phyloP scores from a whole-genome alignment of 53 echinoderm and acorn worm species.

The Mesocentrotus franciscanus region DNA sequence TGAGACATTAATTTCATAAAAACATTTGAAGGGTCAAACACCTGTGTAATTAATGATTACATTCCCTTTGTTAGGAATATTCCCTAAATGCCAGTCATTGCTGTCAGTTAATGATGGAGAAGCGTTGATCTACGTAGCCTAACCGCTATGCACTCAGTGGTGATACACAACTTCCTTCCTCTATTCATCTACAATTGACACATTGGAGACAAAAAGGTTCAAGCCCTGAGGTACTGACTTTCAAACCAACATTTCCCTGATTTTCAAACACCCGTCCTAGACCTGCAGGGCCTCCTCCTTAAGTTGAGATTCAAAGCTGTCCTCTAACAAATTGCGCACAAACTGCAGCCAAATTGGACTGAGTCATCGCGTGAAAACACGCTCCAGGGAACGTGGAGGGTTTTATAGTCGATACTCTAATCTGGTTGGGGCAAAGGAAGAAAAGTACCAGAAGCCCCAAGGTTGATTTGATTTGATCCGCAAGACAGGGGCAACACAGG shows the following conservation, averaged over 20 bases:
- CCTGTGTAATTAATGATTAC: background rate
- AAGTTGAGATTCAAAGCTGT: slow-evolving; percentile 30
- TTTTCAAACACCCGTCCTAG: slow-evolving; percentile 29
- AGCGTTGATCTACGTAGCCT: background rate
- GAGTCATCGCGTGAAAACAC: slow-evolving; percentile 62
- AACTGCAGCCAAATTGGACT: slow-evolving; percentile 58
- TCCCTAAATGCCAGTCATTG: background rate
- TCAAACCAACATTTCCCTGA: slow-evolving; percentile 35
- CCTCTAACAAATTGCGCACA: slow-evolving; percentile 49
- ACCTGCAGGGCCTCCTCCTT: slow-evolving; percentile 37
- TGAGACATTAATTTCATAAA: background rate
- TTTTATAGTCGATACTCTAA: slow-evolving; percentile 64
- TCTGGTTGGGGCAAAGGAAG: slow-evolving; percentile 35
- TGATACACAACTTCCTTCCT: slow-evolving; percentile 27
- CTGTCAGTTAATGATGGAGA: background rate
- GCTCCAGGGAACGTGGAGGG: slow-evolving; percentile 9
- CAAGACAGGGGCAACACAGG: slow-evolving; percentile 7
- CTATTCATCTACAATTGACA: slow-evolving; percentile 45
- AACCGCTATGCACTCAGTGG: slow-evolving; percentile 14
- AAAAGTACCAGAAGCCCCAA: slow-evolving; percentile 42
- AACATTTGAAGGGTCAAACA: background rate
- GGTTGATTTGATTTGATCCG: slow-evolving; percentile 55
- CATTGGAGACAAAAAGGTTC: slow-evolving; percentile 26
- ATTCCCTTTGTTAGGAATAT: background rate
- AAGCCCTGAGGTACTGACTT: slow-evolving; percentile 55